Evolutionary conservation across 2,113 vertebrate genomes (phyloP).

Genomic region (Corythoichthys haematopterus): DNA sequence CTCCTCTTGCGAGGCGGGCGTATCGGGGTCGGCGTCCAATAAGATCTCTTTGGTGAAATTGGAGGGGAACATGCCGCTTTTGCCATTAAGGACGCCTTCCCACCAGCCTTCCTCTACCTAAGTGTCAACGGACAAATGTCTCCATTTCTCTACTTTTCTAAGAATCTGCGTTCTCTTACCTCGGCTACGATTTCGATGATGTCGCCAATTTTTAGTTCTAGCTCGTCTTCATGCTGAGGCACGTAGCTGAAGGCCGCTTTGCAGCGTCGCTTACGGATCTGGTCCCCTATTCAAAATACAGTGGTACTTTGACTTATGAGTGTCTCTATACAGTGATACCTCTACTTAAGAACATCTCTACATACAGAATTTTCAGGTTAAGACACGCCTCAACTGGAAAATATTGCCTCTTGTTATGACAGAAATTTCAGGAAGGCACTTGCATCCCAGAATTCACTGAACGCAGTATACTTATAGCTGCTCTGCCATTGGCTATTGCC

Average conservation of each 20-base stretch:
- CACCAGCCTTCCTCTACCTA: constrained; percentile 99
- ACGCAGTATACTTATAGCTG: too few relatives aligned
- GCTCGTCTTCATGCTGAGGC: constrained; percentile 95
- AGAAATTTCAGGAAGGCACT: too few relatives aligned
- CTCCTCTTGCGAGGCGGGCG: constrained; percentile 81
- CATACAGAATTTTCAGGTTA: too few relatives aligned
- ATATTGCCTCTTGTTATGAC: too few relatives aligned
- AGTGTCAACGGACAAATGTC: background rate
- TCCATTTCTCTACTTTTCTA: too few relatives aligned
- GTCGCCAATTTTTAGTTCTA: constrained; percentile 94
- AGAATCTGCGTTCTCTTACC: constrained; percentile 60
- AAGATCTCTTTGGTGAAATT: constrained; percentile 91
- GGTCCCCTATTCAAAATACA: constrained; percentile 70
- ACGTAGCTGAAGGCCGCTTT: constrained; percentile 95
- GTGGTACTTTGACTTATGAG: too few relatives aligned
- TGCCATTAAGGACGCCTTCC: constrained; percentile 91
- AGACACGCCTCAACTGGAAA: too few relatives aligned
- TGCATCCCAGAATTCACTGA: too few relatives aligned
- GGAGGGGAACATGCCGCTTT: constrained; percentile 95
- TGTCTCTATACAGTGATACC: too few relatives aligned
- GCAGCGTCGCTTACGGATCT: constrained; percentile 86
- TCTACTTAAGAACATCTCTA: too few relatives aligned
- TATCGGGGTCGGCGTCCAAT: constrained; percentile 72
- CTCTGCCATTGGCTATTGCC: too few relatives aligned
- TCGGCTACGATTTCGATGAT: constrained; percentile 91